phyloP scores from a whole-genome alignment of 1,140 invertebrate genomes.

The Drosophila pseudoobscura region DNA sequence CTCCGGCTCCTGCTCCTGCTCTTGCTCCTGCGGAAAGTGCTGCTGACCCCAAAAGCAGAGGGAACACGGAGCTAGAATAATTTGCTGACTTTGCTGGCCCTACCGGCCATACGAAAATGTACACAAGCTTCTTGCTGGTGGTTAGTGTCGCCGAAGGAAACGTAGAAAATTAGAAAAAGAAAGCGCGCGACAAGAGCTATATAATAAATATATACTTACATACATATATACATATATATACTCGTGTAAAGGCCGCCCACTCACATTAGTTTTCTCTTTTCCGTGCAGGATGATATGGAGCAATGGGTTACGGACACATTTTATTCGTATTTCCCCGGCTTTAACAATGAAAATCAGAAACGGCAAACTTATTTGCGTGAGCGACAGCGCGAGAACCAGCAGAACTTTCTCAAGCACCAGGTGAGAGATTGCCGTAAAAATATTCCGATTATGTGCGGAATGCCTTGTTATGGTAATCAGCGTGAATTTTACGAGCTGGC shows the following conservation, averaged over 20 bases:
- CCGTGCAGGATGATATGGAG: slow-evolving; percentile 81
- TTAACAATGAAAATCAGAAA: slow-evolving; percentile 81
- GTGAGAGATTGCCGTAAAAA: slow-evolving; percentile 54
- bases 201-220: slow-evolving; percentile 30
- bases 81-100: slow-evolving; percentile 41
- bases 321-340: slow-evolving; percentile 83
- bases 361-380: slow-evolving; percentile 78
- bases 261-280: slow-evolving; percentile 31
- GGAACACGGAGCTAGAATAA: slow-evolving; percentile 46
- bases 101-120: slow-evolving; percentile 56
- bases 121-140: slow-evolving; percentile 78
- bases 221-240: background rate
- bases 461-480: slow-evolving; percentile 38
- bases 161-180: slow-evolving; percentile 17
- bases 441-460: slow-evolving; percentile 40
- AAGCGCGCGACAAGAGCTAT: slow-evolving; percentile 37
- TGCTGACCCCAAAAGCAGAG: slow-evolving; percentile 69
- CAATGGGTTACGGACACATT: slow-evolving; percentile 83
- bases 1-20: slow-evolving; percentile 39
- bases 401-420: slow-evolving; percentile 82
- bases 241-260: slow-evolving; percentile 1
- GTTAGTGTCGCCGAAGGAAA: slow-evolving; percentile 66
- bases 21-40: slow-evolving; percentile 27
- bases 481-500: slow-evolving; percentile 49
- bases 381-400: slow-evolving; percentile 81